Base-by-base conservation (phyloP, 2,888 invertebrate species). In the Eupithecia centaureata region DNA sequence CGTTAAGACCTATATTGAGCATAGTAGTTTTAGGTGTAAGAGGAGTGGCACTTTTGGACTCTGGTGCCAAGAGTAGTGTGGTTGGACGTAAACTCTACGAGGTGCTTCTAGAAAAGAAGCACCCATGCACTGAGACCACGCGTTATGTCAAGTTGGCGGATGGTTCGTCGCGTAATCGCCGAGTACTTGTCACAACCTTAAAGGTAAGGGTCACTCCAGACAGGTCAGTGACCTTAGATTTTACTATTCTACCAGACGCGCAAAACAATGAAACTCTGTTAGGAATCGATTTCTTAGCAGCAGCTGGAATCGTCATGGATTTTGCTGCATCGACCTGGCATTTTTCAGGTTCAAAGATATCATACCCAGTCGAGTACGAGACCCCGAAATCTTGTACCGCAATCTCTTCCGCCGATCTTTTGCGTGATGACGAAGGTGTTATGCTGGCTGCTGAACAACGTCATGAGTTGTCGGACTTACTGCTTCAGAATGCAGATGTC, bases 191-290 rank as follows among this genome's bases (percentile, higher is more conserved):
- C 22, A 51, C 51, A 18, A 51, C 51, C 5, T 51, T 51, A 22
- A 22, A 51, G 8, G 51, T 51, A 18, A 51, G 8, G 10, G 10
- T 33, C 5, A 33, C 33, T 33, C 33, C 33, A 8, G 33, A 33
- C 5, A 33, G 10, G 33, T 33, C 33, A 33, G 33, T 33, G 51
- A 56, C 56, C n/a, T 30, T 56, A 4, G 56, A 56, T 5, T 56
- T 56, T n/a, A 56, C 56, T n/a, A n/a, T 56, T n/a, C 30, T 56
- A 7, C 56, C 56, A 8, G 56, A 56, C n/a, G 56, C 56, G 13
- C 30, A 30, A 30, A 56, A 56, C n/a, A 56, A 56, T 56, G 56
- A 56, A 5, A 56, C 56, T 15, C n/a, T 56, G n/a, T 30, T 56
- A 2, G 56, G 56, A 7, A 56, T 56, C 30, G 56, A 56, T 30